A percentile compares a stretch with the other conserved stretches of the same genome.
These are phyloP conservation scores for Ochropleura plecta DNA, from an alignment of 2,888 invertebrate species.

Conservation along the genomic window DNA sequence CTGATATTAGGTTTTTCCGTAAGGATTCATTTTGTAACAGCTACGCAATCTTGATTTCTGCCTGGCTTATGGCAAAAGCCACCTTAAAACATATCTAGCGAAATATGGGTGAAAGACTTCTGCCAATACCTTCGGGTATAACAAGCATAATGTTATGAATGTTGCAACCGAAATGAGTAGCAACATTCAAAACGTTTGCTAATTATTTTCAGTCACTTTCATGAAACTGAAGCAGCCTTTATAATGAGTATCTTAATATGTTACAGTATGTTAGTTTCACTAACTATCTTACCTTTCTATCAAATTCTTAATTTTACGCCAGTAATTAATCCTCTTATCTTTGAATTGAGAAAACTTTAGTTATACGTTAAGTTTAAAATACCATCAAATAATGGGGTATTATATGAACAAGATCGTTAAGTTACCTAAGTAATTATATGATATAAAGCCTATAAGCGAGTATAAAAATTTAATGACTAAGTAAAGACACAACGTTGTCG, in stretches of 20 bases:
- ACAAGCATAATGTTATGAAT: too few relatives aligned
- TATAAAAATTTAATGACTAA: slow-evolving; percentile 16
- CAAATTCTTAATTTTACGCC: slow-evolving; percentile 48
- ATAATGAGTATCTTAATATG: slow-evolving; percentile 39
- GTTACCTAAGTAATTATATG: slow-evolving; percentile 8
- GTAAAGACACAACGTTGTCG: background rate
- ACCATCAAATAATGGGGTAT: slow-evolving; percentile 15
- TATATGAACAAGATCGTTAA: slow-evolving; percentile 8
- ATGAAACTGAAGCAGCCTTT: slow-evolving; percentile 8
- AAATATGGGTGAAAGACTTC: too few relatives aligned
- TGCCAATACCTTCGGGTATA: too few relatives aligned
- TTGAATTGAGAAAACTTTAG: slow-evolving; percentile 31
- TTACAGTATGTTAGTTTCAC: slow-evolving; percentile 43
- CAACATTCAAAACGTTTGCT: slow-evolving; percentile 17
- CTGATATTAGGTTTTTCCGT: too few relatives aligned
- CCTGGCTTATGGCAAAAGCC: too few relatives aligned
- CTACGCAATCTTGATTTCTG: too few relatives aligned
- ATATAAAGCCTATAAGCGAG: slow-evolving; percentile 3
- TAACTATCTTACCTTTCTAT: slow-evolving; percentile 52
- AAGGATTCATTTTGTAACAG: too few relatives aligned
- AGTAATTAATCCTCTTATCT: slow-evolving; percentile 44
- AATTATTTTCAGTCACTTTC: slow-evolving; percentile 44
- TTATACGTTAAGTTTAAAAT: slow-evolving; percentile 2
- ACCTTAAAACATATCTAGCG: too few relatives aligned
- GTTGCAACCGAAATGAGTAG: background rate